Conservation (phyloP, 2,888 invertebrate genomes). For the Koerneria pararmatus region DNA sequence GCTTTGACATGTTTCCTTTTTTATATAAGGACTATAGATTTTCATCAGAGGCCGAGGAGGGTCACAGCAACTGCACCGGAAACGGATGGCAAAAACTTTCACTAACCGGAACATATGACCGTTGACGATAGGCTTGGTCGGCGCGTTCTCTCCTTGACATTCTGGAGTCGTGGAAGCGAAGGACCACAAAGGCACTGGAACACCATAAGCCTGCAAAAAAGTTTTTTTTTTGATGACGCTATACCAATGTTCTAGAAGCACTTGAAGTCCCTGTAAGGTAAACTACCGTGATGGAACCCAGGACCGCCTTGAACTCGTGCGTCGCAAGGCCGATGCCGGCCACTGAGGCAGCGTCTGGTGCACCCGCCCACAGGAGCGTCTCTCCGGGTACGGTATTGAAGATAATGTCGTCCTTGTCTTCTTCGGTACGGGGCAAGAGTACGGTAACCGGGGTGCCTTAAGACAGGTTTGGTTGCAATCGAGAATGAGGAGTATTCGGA, state of each 20-base stretch:
- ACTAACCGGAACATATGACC: constrained; percentile 55
- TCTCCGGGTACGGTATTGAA: constrained; percentile 57
- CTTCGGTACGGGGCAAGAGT: constrained; percentile 30
- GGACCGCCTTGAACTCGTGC: constrained; percentile 41
- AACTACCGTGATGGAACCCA: constrained; percentile 26
- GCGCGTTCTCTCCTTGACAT: constrained; percentile 52
- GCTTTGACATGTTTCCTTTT: too few relatives aligned
- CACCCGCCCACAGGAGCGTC: constrained; percentile 49
- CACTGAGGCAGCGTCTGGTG: constrained; percentile 32
- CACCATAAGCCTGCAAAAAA: constrained; percentile 39
- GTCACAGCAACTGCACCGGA: too few relatives aligned
- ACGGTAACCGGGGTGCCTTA: constrained; percentile 37
- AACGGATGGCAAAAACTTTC: too few relatives aligned
- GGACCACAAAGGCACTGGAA: constrained; percentile 50
- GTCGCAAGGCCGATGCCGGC: constrained; percentile 46
- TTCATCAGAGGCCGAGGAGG: too few relatives aligned
- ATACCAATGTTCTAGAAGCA: neutral
- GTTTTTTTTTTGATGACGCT: neutral
- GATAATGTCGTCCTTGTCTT: constrained; percentile 29
- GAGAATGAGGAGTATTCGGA: too few relatives aligned
- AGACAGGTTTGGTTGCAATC: too few relatives aligned
- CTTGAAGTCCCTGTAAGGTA: constrained; percentile 1
- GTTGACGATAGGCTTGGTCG: constrained; percentile 33
- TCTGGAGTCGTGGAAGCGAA: constrained; percentile 43
- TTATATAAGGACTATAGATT: too few relatives aligned